Percentiles rank a stretch among this genome's conserved stretches.
These are phyloP conservation scores for Nettapus auritus DNA, from an alignment of 2,113 vertebrate species.

Conservation along the genomic window DNA sequence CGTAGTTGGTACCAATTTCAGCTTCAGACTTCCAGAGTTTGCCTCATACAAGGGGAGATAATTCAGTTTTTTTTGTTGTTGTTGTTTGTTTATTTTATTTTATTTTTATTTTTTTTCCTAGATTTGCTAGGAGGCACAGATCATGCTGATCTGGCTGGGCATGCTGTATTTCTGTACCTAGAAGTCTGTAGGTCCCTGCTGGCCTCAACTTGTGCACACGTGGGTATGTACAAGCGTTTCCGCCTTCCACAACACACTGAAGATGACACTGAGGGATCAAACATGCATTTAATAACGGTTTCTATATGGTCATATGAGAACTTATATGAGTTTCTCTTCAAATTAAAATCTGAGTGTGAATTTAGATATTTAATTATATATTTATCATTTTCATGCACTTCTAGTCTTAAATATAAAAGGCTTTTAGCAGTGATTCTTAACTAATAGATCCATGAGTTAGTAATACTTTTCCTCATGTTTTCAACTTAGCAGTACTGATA, in stretches of 20 bases:
- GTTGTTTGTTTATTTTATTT: background rate
- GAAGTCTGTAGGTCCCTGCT: background rate
- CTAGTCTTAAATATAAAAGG: background rate
- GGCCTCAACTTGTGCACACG: fast-evolving
- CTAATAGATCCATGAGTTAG: background rate
- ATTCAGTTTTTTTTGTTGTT: too few relatives aligned
- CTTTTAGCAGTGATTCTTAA: background rate
- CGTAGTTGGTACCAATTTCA: background rate
- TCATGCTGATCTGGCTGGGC: background rate
- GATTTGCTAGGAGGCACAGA: background rate
- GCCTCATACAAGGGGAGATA: background rate
- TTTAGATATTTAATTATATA: background rate
- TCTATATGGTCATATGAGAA: background rate
- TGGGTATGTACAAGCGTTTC: background rate
- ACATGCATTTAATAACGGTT: background rate
- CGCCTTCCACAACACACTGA: background rate
- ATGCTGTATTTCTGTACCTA: background rate
- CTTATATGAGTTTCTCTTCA: background rate
- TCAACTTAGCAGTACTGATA: background rate
- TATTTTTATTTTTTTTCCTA: background rate
- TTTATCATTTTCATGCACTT: background rate
- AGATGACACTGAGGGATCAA: background rate
- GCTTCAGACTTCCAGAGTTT: background rate
- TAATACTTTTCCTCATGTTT: background rate
- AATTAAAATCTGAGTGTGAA: background rate